These are phyloP conservation scores for Stichopus chloronotus DNA, from an alignment of 35 echinoderm and acorn worm genomes.

Conservation along the genomic window DNA sequence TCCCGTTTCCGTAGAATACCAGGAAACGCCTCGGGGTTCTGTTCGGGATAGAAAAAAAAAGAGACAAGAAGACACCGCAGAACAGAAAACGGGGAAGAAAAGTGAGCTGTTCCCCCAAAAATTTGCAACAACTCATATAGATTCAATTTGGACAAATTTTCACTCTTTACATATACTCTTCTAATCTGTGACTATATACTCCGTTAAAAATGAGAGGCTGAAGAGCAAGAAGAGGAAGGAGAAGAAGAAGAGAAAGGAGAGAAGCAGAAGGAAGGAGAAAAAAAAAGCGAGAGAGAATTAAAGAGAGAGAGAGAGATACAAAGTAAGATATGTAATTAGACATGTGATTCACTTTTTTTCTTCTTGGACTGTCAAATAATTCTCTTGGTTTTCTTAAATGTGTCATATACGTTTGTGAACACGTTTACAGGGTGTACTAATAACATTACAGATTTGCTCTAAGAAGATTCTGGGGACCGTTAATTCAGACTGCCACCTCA, in stretches of 20 bases:
- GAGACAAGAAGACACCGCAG: background rate
- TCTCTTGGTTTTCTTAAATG: background rate
- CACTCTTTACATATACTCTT: conserved; percentile 32
- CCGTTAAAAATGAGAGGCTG: background rate
- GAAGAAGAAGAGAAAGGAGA: background rate
- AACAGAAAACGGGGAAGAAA: background rate
- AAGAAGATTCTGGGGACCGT: background rate
- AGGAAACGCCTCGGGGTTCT: conserved; percentile 41
- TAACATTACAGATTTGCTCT: conserved; percentile 37
- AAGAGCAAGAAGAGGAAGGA: background rate
- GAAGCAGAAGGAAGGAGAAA: background rate
- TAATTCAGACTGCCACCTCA: background rate
- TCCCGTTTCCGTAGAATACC: conserved; percentile 44
- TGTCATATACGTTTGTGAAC: conserved; percentile 49
- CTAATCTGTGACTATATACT: conserved; percentile 4
- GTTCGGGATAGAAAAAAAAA: conserved; percentile 39
- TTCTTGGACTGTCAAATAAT: conserved; percentile 15
- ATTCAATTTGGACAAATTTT: conserved; percentile 53
- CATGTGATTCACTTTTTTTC: background rate
- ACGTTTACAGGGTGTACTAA: conserved; percentile 27
- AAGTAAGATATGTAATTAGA: conserved; percentile 33
- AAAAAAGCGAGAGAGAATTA: background rate
- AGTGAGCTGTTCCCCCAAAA: conserved; percentile 27
- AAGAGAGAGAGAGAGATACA: background rate
- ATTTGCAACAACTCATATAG: conserved; percentile 58